A percentile compares a stretch with the other conserved stretches of the same genome.
These are phyloP conservation scores for Brachionus rotundiformis DNA, from an alignment of 1,140 invertebrate species.

Conservation along the genomic window DNA sequence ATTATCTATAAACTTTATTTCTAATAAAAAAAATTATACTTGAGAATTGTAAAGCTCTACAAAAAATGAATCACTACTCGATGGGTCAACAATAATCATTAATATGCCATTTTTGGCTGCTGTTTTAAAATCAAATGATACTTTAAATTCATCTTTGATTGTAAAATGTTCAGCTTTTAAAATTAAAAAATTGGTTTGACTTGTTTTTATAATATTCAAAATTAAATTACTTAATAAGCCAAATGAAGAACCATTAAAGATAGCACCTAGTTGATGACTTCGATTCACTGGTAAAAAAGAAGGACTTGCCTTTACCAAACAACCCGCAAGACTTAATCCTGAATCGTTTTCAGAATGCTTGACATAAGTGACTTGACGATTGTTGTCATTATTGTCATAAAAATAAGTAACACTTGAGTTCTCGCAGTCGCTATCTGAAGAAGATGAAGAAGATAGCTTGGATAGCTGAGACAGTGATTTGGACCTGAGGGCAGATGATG, in stretches of 20 bases:
- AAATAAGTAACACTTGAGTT: conserved; percentile 5
- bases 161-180: conserved; percentile 30
- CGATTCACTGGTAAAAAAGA: conserved; percentile 39
- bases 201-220: not conserved
- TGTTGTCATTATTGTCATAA: conserved; percentile 23
- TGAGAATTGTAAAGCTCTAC: conserved; percentile 38
- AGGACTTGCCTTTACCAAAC: conserved; percentile 32
- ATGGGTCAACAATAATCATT: conserved; percentile 37
- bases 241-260: conserved; percentile 43
- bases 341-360: conserved; percentile 3
- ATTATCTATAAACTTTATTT: not conserved
- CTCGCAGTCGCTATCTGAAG: not conserved
- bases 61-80: conserved; percentile 40
- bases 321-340: conserved; percentile 10
- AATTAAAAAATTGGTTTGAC: not conserved
- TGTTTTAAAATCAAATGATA: conserved; percentile 47
- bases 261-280: conserved; percentile 34
- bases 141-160: conserved; percentile 29
- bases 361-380: conserved; percentile 18
- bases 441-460: not conserved
- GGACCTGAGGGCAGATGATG: not conserved
- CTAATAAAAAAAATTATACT: not conserved
- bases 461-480: conserved; percentile 8
- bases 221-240: conserved; percentile 16
- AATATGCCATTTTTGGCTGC: conserved; percentile 28